Evolutionary conservation across 2,888 invertebrate species (phyloP).

Genomic region (Coelopa pilipes): DNA sequence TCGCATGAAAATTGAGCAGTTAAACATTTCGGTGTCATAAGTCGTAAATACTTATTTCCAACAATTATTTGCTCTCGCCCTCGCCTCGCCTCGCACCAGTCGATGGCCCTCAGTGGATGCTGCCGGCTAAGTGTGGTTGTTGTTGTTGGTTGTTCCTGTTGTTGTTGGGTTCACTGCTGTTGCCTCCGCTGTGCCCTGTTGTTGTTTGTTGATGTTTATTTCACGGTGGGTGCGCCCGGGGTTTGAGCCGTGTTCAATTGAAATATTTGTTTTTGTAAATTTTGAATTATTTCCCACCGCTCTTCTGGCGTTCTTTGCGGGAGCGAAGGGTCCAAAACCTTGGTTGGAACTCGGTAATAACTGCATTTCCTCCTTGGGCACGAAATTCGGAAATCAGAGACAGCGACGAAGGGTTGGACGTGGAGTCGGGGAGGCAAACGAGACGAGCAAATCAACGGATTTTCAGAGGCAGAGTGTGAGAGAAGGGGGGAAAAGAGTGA

Average conservation of each 20-base stretch:
- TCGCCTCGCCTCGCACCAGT: background rate
- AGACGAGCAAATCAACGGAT: no score
- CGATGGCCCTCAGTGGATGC: background rate
- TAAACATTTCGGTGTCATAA: conserved; percentile 66
- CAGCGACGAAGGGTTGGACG: no score
- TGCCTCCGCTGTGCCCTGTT: background rate
- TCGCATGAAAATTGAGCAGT: conserved; percentile 60
- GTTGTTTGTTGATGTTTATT: conserved; percentile 47
- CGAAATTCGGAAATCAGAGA: no score
- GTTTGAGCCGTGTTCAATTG: conserved; percentile 41
- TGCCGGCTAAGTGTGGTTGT: background rate
- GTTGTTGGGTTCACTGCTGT: background rate
- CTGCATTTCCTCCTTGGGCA: no score
- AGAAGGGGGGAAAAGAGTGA: no score
- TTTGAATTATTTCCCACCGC: conserved; percentile 48
- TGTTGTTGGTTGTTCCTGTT: conserved; percentile 14
- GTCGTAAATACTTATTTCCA: conserved; percentile 57
- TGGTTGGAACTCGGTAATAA: no score
- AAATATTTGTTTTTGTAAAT: conserved; percentile 28
- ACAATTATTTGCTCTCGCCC: conserved; percentile 53
- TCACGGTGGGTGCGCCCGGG: conserved; percentile 46
- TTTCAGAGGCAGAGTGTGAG: no score
- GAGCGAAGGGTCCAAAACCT: no score
- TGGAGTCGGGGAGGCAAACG: no score
- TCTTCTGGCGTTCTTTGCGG: conserved; percentile 9